Base-by-base conservation (phyloP, 2,113 vertebrate species). In the Eulacestoma nigropectus region DNA sequence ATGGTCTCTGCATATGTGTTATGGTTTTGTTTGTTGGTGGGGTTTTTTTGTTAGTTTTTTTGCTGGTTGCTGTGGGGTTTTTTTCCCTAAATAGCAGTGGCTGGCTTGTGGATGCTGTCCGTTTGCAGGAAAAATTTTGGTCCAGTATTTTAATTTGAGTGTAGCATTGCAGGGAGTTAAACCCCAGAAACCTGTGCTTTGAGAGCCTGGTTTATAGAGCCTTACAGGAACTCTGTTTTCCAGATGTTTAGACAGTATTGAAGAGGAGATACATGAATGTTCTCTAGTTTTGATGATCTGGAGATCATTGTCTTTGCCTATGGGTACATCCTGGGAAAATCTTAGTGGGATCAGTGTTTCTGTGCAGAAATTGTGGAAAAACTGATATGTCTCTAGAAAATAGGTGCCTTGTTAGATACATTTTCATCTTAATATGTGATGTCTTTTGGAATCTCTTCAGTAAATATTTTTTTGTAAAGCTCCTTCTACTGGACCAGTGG, bases 31-130 rank as follows among this genome's bases (percentile, higher is more conserved):
- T 80, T 74, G 59, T 70, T 26, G 1, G 17, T 55, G 35, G 16
- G 19, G 3, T 2, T 27, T 60, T 26, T 67, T 47, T 30, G 21
- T 64, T 76, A 41, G n/a, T 27, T 69, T 35, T 44, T 77, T 78
- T 11, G 1, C 11, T 60, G 11, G 25, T 29, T 12, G 10, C 2
- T 41, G 7, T 55, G 17, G 9, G 7, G 0, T 0, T 6, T 52
- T 37, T 53, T 42, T 39, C 2, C 8, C 39, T 64, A 26, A 69
- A 41, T 21, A 79, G 30, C 21, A 63, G 22, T 41, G 27, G 7
- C 41, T 86, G 8, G 19, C 14, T 70, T 78, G 50, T 16, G 6
- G 6, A 7, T 59, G 33, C 50, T 80, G 30, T 47, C 27, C 5
- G 20, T 89, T 73, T 56, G 37, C 68, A 91, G 73, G 64, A 70